phyloP scores from a whole-genome alignment of 2,113 vertebrate species.

The Rhinopomastus cyanomelas region DNA sequence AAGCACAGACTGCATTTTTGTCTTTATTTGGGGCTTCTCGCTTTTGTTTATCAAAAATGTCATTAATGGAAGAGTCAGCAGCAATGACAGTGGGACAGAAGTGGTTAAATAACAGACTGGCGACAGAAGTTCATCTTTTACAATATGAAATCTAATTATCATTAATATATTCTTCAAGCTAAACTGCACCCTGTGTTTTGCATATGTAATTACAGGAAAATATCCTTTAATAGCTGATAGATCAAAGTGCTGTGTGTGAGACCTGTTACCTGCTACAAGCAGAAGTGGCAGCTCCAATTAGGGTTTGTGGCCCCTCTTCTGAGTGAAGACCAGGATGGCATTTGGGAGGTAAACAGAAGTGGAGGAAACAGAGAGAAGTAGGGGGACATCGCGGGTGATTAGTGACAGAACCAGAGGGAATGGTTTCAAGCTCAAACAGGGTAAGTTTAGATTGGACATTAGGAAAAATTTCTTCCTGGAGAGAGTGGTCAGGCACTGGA shows the following conservation, averaged over 20 bases:
- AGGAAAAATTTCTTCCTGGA: too few relatives aligned
- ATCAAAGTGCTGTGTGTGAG: neutral
- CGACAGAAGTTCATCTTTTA: neutral
- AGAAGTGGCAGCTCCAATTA: accelerated
- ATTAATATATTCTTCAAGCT: slow-evolving; percentile 9
- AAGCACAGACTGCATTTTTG: neutral
- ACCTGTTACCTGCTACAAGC: neutral
- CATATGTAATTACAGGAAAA: slow-evolving; percentile 20
- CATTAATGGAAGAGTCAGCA: neutral
- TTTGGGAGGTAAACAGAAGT: accelerated
- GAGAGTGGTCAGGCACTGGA: too few relatives aligned
- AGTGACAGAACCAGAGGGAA: too few relatives aligned
- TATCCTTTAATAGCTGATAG: neutral
- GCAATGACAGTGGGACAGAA: neutral
- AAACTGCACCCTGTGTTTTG: slow-evolving; percentile 25
- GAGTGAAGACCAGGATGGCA: neutral
- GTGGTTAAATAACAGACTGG: neutral
- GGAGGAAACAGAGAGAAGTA: neutral
- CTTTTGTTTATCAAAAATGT: neutral
- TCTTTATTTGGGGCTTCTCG: neutral
- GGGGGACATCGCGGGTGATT: too few relatives aligned
- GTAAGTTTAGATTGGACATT: too few relatives aligned
- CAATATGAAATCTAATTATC: neutral
- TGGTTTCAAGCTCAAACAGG: too few relatives aligned
- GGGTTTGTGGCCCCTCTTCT: neutral